A percentile compares a stretch with the other conserved stretches of the same genome.
Conservation (phyloP, 2,113 vertebrate species). For the Lathamus discolor region DNA sequence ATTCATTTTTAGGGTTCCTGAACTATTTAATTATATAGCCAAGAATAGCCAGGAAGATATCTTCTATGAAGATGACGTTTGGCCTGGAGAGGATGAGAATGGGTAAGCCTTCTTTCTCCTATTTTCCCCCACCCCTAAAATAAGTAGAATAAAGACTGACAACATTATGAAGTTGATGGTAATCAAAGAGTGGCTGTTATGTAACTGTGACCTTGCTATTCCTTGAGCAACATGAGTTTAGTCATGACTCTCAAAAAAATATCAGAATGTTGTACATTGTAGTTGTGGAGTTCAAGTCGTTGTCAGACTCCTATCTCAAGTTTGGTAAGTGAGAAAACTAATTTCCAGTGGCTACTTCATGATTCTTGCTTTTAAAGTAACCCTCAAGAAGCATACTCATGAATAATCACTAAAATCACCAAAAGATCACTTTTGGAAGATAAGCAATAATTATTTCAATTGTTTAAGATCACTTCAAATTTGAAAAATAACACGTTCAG, state of each 20-base stretch:
- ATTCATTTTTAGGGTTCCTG: slow-evolving; percentile 82
- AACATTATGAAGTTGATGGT: not conserved
- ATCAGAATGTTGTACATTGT: not conserved
- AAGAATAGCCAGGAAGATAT: slow-evolving; percentile 94
- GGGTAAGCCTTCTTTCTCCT: slow-evolving; percentile 75
- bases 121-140: not conserved
- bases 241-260: not conserved
- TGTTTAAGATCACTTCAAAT: not conserved
- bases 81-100: slow-evolving; percentile 90
- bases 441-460: not conserved
- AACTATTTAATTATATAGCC: slow-evolving; percentile 87
- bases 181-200: fast-evolving
- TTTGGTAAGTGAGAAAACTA: not conserved
- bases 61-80: slow-evolving; percentile 98
- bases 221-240: not conserved
- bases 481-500: not conserved
- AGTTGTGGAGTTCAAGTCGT: not conserved
- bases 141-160: not conserved
- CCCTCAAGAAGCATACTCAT: not conserved
- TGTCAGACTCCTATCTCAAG: not conserved
- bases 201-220: not conserved
- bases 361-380: not conserved
- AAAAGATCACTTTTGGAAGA: not conserved
- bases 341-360: not conserved
- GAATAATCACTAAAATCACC: not conserved